Evolutionary conservation across 2,113 vertebrate genomes (phyloP).

Genomic region (Datnioides undecimradiatus): DNA sequence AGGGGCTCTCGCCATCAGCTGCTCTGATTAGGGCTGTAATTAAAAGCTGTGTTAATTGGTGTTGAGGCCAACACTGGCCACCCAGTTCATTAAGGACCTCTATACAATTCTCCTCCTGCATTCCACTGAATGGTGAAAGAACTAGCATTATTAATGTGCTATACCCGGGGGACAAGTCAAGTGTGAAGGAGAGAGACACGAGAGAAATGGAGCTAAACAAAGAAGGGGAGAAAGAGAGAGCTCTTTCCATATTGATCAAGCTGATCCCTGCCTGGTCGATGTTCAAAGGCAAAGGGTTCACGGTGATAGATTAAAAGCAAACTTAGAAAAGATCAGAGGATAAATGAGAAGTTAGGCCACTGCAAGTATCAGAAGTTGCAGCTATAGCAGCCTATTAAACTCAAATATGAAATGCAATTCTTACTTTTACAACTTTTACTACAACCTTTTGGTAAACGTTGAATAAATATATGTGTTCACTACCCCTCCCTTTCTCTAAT

Average conservation of each 20-base stretch:
- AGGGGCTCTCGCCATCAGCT: slow-evolving; percentile 88
- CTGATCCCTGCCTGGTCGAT: slow-evolving; percentile 57
- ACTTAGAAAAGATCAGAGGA: slow-evolving; percentile 18
- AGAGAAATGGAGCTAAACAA: slow-evolving; percentile 49
- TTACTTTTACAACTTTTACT: neutral
- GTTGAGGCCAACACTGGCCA: slow-evolving; percentile 87
- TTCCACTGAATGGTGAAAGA: slow-evolving; percentile 81
- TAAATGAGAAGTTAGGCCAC: slow-evolving; percentile 30
- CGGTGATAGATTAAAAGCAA: slow-evolving; percentile 55
- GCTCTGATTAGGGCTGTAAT: slow-evolving; percentile 94
- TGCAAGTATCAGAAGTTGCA: slow-evolving; percentile 25
- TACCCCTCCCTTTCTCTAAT: neutral
- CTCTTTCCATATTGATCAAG: slow-evolving; percentile 61
- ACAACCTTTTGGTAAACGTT: neutral
- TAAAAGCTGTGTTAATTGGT: slow-evolving; percentile 98
- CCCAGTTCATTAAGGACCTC: slow-evolving; percentile 88
- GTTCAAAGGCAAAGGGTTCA: slow-evolving; percentile 52
- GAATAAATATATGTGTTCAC: neutral
- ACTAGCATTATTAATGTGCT: slow-evolving; percentile 88
- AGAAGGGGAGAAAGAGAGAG: slow-evolving; percentile 22
- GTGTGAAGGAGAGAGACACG: slow-evolving; percentile 82
- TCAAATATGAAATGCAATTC: neutral
- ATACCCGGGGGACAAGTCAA: slow-evolving; percentile 84
- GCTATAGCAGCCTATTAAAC: neutral
- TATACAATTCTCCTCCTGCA: slow-evolving; percentile 65